Evolutionary conservation across 1,140 invertebrate genomes (phyloP), one percentile per base, ranked within the genome.

Genomic region (Epicauta chinensis): DNA sequence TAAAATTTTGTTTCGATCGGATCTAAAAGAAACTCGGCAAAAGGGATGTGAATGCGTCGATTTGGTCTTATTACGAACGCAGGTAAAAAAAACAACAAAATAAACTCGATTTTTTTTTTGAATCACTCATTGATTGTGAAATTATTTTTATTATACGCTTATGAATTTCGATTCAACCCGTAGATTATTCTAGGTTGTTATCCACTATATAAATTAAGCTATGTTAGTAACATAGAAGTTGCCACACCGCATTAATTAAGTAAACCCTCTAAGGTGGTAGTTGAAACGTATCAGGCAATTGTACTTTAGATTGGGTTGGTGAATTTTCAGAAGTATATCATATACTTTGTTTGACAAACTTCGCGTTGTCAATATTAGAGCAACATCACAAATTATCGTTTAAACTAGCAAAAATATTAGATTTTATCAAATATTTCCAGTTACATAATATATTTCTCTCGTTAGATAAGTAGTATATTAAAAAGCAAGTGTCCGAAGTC

Each of bases 281-380:
- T 53, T 53, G 43, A 46, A 53, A 53, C 38, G 51, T 53, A 53
- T 53, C 45, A 53, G 43, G 51, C 51, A 53, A 53, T 53, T 53
- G 51, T 53, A 43, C 45, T 47, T 47, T 47, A 47, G 45, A 47
- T 47, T 47, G 45, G 45, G 45, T 47, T 47, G 45, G 45, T 47
- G 37, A 47, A 47, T 47, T 47, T 47, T 47, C 34, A 47, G 32
- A 23, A 47, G 45, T 47, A 47, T 47, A 47, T 47, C 45, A 47
- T 47, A 47, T 37, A 37, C 37, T 47, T 43, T 47, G 45, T 47
- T 47, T 23, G 45, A 47, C 11, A 34, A 47, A 34, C 10, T 46
- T 32, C 23, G 34, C 45, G 31, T n/a, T 47, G 45, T 47, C 30
- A 47, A 47, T 23, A 47, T 35, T 15, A 29, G 31, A 35, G 23